Base-by-base conservation (phyloP, 2,888 invertebrate genomes). In the Drosophila nigritarsus region DNA sequence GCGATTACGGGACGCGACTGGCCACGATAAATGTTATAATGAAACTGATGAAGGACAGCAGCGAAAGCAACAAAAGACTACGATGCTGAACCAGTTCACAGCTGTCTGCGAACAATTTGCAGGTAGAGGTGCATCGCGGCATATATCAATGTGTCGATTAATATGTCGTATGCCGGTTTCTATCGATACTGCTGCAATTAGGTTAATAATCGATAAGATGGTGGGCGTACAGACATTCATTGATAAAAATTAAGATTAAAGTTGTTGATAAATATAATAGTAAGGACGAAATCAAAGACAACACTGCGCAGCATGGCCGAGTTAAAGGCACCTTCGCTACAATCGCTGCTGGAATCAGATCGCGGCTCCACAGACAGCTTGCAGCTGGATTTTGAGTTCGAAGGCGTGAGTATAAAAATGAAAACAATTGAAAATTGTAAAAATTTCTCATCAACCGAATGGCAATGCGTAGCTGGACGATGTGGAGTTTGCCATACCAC, bases 401-500 rank as follows among this genome's bases (percentile, higher is more conserved):
- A 75, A 68, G 78, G 68, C 38, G 60, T 73, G 53, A 72, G 78
- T 73, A 36, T 15, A 9, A 40, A 49, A 63, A 56, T 9, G 5
- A 62, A 65, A 63, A 62, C 50, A 67, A 49, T 29, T 27, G 34
- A 32, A 58, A 3, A 45, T 4, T 24, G 6, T 24, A 13, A 6
- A 42, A 53, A 30, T 36, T 30, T 56, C 63, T 53, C n/a, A 18
- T 5, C 18, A 50, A 20, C 2, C 29, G 15, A 18, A 9, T 38
- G 30, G 2, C 27, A 18, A 18, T 48, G 9, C 34, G 15, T 87
- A 97, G 97, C 93, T 97, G 79, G 97, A 97, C 92, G 97, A 97
- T 94, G 95, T 95, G 56, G 97, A 97, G 92, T 97, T 96, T 93
- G 96, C 96, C 80, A 95, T 97, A 89, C 96, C 96, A 53, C 95